Conservation (phyloP, 2,888 invertebrate genomes). For the Caenorhabditis sp. region DNA sequence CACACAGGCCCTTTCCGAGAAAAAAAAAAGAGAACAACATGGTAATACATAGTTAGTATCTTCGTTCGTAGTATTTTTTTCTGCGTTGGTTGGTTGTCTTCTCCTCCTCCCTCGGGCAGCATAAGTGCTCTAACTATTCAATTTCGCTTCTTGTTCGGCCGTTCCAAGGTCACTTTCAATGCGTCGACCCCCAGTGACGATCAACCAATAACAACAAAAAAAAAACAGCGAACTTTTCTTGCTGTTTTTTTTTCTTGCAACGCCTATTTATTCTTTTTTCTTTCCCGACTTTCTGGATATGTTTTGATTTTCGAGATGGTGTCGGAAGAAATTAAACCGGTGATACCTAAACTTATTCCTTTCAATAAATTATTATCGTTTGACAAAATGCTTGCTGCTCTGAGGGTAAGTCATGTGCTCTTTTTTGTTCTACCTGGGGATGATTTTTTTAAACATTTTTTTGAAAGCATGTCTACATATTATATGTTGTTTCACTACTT, state of each 20-base stretch:
- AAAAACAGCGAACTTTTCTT: conserved; percentile 22
- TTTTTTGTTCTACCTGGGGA: neutral
- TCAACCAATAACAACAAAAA: neutral
- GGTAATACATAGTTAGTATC: neutral
- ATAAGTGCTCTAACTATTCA: conserved; percentile 33
- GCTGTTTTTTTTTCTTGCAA: conserved; percentile 7
- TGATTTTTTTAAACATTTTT: no score
- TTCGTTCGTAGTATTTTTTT: neutral
- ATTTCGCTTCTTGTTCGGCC: conserved; percentile 24
- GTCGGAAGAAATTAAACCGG: conserved; percentile 14
- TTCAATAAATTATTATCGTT: conserved; percentile 31
- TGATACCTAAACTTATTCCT: neutral
- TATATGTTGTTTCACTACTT: no score
- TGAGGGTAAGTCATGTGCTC: conserved; percentile 19
- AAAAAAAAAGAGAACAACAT: neutral
- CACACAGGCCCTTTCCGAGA: neutral
- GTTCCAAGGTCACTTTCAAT: conserved; percentile 41
- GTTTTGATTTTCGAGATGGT: conserved; percentile 8
- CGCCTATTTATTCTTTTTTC: neutral
- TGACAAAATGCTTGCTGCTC: conserved; percentile 38
- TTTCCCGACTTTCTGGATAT: conserved; percentile 1
- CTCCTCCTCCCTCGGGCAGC: neutral
- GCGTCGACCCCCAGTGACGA: conserved; percentile 29
- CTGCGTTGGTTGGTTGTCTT: no score
- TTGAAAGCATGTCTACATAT: no score